These are phyloP conservation scores for Hyalella azteca DNA, from an alignment of 2,888 invertebrate species.

Conservation along the genomic window DNA sequence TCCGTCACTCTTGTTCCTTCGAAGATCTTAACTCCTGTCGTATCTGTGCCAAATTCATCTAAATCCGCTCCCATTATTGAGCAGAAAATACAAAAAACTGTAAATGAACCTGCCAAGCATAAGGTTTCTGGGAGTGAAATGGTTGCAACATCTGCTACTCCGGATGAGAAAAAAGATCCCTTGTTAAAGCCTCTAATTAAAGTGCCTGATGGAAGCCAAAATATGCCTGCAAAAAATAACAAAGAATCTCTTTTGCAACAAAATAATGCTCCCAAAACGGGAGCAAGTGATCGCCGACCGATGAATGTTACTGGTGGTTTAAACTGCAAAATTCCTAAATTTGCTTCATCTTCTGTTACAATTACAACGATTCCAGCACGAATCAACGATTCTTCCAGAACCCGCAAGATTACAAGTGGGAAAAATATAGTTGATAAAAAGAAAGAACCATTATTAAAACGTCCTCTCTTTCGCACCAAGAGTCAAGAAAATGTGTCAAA, in stretches of 20 bases:
- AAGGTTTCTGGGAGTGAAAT: neutral
- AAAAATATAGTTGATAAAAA: neutral
- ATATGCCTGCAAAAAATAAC: no score
- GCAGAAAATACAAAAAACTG: no score
- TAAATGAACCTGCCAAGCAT: neutral
- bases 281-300: no score
- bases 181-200: no score
- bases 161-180: no score
- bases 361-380: neutral
- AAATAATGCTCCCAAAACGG: neutral
- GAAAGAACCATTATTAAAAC: constrained; percentile 54
- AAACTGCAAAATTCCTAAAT: constrained; percentile 1
- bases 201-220: no score
- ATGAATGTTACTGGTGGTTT: no score
- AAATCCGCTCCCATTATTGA: no score
- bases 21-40: neutral
- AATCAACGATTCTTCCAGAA: neutral
- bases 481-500: constrained; percentile 49
- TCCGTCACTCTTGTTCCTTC: neutral
- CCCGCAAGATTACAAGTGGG: neutral
- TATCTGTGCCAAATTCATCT: neutral
- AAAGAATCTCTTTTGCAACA: no score
- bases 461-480: constrained; percentile 54
- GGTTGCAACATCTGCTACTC: neutral
- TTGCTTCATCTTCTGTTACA: constrained; percentile 6